Percentiles rank a stretch among this genome's conserved stretches.
phyloP scores from a whole-genome alignment of 2,888 invertebrate genomes.

The Eustalomyia histrio region DNA sequence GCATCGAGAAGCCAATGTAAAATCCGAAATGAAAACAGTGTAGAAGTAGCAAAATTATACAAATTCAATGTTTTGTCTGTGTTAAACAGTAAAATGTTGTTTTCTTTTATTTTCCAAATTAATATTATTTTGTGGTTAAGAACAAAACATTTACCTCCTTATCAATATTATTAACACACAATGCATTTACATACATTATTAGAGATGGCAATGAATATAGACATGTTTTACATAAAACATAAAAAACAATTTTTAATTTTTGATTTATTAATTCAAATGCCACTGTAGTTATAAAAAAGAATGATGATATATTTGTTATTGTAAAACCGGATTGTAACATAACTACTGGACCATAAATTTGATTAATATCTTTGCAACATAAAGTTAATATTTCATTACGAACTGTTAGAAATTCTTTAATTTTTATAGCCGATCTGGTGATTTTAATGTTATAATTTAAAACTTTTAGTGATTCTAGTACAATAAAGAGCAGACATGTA shows the following conservation, averaged over 20 bases:
- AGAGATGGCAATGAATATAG: conserved; percentile 33
- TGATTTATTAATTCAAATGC: neutral
- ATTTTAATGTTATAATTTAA: neutral
- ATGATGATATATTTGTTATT: conserved; percentile 14
- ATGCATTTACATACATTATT: conserved; percentile 32
- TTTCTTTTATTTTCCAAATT: too few relatives aligned
- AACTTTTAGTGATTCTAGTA: neutral
- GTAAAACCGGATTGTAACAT: conserved; percentile 20
- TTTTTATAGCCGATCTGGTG: neutral
- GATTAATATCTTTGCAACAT: neutral
- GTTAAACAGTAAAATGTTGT: too few relatives aligned
- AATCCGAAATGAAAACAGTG: too few relatives aligned
- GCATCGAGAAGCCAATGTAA: too few relatives aligned
- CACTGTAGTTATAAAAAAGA: conserved; percentile 22
- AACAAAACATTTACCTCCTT: conserved; percentile 39
- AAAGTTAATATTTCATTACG: conserved; percentile 21
- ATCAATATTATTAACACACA: conserved; percentile 40
- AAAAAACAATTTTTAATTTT: neutral
- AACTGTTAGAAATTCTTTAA: neutral
- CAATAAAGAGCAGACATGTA: conserved; percentile 8
- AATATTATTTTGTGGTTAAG: too few relatives aligned
- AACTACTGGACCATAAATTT: conserved; percentile 20
- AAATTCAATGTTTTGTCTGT: too few relatives aligned
- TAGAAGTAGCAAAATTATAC: too few relatives aligned
- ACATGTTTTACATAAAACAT: neutral